These are phyloP conservation scores for Pinctada fucata DNA, from an alignment of 2,888 invertebrate species.

Conservation along the genomic window DNA sequence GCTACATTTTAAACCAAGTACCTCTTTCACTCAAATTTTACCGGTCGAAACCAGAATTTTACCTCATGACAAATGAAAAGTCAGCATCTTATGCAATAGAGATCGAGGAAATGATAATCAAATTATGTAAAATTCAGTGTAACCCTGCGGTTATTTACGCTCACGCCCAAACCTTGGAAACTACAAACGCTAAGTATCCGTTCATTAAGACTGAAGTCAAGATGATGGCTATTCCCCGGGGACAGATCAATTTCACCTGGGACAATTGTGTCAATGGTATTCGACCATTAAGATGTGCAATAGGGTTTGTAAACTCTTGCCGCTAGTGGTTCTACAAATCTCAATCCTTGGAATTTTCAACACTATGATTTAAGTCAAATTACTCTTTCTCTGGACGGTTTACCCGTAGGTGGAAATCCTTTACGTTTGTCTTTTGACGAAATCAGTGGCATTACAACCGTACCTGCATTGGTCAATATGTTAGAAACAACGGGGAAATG, in stretches of 20 bases:
- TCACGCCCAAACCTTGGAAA: conserved; percentile 34
- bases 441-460: conserved; percentile 9
- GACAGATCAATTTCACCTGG: conserved; percentile 3
- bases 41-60: not conserved
- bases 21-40: conserved; percentile 23
- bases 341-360: conserved; percentile 46
- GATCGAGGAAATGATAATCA: conserved; percentile 30
- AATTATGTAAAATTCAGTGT: conserved; percentile 38
- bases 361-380: conserved; percentile 38
- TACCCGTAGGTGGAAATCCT: conserved; percentile 40
- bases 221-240: conserved; percentile 34
- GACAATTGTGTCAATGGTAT: not conserved
- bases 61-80: too few species aligned
- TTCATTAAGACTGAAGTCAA: conserved; percentile 1
- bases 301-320: conserved; percentile 40
- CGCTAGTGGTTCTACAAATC: conserved; percentile 36
- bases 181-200: conserved; percentile 24
- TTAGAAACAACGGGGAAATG: conserved; percentile 34
- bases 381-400: conserved; percentile 36
- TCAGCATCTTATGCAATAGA: conserved; percentile 11
- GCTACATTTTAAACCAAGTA: conserved; percentile 32
- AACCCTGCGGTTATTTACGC: conserved; percentile 44
- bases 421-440: conserved; percentile 13
- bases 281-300: conserved; percentile 30
- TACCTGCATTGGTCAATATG: conserved; percentile 40